Evolutionary conservation across 2,113 vertebrate species (phyloP).

Genomic region (Gallinago media): DNA sequence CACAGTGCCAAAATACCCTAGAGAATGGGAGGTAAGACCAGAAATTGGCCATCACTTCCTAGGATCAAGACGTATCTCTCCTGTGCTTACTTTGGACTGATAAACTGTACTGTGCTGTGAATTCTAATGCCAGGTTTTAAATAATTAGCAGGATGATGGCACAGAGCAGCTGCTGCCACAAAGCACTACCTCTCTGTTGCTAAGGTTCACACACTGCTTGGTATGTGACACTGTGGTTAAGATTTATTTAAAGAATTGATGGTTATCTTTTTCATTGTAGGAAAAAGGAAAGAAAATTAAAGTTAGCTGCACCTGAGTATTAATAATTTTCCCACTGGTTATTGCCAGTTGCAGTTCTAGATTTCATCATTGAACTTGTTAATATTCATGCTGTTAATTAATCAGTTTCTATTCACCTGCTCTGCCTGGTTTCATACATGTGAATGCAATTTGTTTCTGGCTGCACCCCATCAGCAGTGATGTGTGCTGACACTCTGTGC

Average conservation of each 20-base stretch:
- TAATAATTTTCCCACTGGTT: conserved; percentile 29
- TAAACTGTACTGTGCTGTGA: neutral
- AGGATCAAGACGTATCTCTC: neutral
- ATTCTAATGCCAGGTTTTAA: neutral
- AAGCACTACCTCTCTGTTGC: neutral
- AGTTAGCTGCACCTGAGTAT: neutral
- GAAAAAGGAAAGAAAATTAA: neutral
- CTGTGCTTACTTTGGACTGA: neutral
- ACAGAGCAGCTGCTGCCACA: neutral
- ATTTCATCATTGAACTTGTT: neutral
- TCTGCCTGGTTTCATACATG: neutral
- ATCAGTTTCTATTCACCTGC: neutral
- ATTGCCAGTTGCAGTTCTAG: conserved; percentile 36
- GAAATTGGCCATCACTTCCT: neutral
- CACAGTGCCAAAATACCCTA: neutral
- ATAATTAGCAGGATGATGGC: neutral
- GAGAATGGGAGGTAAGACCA: neutral
- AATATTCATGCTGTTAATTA: conserved; percentile 11
- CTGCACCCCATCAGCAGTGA: neutral
- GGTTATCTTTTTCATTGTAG: conserved; percentile 10
- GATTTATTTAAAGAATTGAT: conserved; percentile 35
- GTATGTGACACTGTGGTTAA: neutral
- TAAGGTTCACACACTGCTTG: neutral
- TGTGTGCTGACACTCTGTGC: neutral
- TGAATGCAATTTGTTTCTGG: neutral